These are phyloP conservation scores for Heliornis fulica DNA, from an alignment of 2,113 vertebrate species.

Conservation along the genomic window DNA sequence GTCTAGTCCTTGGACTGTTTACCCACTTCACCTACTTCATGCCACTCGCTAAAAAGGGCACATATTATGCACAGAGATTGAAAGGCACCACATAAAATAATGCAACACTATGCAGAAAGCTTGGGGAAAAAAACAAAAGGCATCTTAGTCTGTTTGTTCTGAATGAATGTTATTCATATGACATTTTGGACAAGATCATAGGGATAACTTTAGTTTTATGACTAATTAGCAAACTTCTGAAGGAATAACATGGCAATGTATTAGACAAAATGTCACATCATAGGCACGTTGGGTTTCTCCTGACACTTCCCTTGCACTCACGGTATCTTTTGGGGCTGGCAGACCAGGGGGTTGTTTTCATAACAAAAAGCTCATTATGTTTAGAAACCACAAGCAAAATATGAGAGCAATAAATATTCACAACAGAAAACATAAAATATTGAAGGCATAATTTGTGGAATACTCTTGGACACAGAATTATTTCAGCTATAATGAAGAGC, in stretches of 20 bases:
- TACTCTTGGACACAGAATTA: background rate
- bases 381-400: constrained; percentile 23
- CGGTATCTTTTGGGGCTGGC: background rate
- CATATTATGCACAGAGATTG: background rate
- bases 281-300: background rate
- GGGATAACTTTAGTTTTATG: constrained; percentile 18
- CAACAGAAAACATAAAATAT: background rate
- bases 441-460: background rate
- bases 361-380: background rate
- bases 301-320: background rate
- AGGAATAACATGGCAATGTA: background rate
- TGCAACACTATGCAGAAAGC: background rate
- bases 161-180: background rate
- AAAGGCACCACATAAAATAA: background rate
- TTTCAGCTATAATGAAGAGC: background rate
- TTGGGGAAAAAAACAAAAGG: background rate
- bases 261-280: constrained; percentile 26
- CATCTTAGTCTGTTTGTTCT: background rate
- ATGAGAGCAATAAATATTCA: constrained; percentile 13
- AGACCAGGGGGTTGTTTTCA: background rate
- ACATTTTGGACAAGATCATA: constrained; percentile 3
- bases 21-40: background rate
- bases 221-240: constrained; percentile 51
- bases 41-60: background rate
- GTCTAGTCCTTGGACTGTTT: background rate